These are phyloP conservation scores for Scaptomyza reducta DNA, from an alignment of 2,888 invertebrate genomes.

Conservation along the genomic window DNA sequence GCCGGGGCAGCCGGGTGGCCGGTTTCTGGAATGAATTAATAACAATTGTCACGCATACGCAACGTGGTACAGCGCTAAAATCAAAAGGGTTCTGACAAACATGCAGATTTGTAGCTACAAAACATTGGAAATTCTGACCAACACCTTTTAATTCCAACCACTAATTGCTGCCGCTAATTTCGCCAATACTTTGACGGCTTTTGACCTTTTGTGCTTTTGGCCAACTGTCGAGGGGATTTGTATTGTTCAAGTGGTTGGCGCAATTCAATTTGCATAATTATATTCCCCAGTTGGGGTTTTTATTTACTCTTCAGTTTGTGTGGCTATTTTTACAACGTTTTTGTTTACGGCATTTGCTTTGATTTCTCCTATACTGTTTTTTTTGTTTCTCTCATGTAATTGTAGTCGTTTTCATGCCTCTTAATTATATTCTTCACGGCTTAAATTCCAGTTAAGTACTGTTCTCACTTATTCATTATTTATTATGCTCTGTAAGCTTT, in stretches of 20 bases:
- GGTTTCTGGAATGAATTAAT: constrained; percentile 48
- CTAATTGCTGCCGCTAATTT: constrained; percentile 25
- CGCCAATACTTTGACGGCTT: constrained; percentile 24
- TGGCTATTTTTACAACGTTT: constrained; percentile 55
- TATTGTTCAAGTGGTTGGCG: constrained; percentile 24
- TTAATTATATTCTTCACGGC: constrained; percentile 61
- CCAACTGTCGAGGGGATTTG: constrained; percentile 13
- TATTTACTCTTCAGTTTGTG: constrained; percentile 2
- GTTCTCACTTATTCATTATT: constrained; percentile 9
- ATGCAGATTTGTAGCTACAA: not conserved
- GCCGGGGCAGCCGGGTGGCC: not conserved
- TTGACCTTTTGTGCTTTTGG: constrained; percentile 59
- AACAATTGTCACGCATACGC: constrained; percentile 62
- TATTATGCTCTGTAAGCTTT: constrained; percentile 11
- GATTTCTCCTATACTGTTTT: constrained; percentile 44
- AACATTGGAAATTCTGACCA: constrained; percentile 15
- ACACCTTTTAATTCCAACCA: constrained; percentile 37
- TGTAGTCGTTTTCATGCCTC: constrained; percentile 46
- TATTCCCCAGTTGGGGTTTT: constrained; percentile 1
- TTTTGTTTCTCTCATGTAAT: constrained; percentile 29
- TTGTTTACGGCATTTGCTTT: constrained; percentile 41
- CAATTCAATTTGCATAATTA: constrained; percentile 73
- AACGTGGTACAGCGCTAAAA: not conserved
- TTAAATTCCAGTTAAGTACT: constrained; percentile 1
- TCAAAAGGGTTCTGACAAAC: not conserved